Conservation (phyloP, 1,140 invertebrate genomes). For the Euwallacea fornicatus region DNA sequence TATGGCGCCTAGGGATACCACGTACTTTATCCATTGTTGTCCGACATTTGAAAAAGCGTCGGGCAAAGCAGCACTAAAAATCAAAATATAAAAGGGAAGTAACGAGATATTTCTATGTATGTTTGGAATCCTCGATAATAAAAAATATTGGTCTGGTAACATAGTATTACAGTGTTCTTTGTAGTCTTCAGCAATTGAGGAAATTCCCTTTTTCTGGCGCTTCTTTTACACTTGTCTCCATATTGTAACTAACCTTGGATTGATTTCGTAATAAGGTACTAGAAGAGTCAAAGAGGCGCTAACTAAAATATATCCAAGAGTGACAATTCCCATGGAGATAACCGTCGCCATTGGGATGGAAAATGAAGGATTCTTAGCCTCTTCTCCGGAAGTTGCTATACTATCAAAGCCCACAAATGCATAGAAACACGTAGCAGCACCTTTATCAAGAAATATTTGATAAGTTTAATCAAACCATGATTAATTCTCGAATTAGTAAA, state of each 20-base stretch:
- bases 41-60: constrained; percentile 77
- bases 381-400: constrained; percentile 84
- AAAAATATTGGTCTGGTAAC: too few species aligned
- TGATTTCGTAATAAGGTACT: constrained; percentile 75
- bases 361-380: constrained; percentile 75
- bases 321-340: constrained; percentile 77
- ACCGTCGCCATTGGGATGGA: constrained; percentile 83
- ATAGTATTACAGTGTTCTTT: not conserved
- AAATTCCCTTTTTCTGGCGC: too few species aligned
- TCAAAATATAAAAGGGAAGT: not conserved
- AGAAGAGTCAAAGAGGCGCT: constrained; percentile 80
- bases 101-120: too few species aligned
- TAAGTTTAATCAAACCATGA: not conserved
- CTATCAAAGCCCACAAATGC: constrained; percentile 88
- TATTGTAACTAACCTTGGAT: constrained; percentile 55
- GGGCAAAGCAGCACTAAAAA: constrained; percentile 70
- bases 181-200: not conserved
- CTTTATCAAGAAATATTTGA: constrained; percentile 45
- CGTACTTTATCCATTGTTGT: constrained; percentile 82
- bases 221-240: not conserved
- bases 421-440: constrained; percentile 88
- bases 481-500: not conserved
- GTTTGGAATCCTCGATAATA: too few species aligned
- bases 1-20: constrained; percentile 83
- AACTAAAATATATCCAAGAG: constrained; percentile 78